Percentiles rank a stretch among this genome's conserved stretches.
Evolutionary conservation across 2,888 invertebrate genomes (phyloP).

Genomic region (Rhogogaster chlorosoma): DNA sequence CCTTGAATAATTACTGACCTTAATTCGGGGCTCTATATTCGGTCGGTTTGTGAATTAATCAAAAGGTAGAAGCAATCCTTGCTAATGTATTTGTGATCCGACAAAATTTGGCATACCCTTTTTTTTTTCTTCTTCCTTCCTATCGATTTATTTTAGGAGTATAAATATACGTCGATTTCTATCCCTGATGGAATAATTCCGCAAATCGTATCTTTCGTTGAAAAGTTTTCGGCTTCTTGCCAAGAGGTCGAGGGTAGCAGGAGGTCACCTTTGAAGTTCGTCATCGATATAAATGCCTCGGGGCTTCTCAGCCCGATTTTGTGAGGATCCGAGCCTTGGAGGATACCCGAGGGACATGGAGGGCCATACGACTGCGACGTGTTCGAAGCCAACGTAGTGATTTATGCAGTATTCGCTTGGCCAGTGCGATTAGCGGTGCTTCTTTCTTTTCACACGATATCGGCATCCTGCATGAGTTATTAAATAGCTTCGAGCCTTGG

Average conservation of each 20-base stretch:
- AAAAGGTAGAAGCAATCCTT: neutral
- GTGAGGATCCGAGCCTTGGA: neutral
- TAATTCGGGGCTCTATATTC: neutral
- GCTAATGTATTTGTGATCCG: neutral
- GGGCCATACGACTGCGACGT: slow-evolving; percentile 45
- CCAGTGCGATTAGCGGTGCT: slow-evolving; percentile 42
- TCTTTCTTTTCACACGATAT: neutral
- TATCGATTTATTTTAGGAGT: neutral
- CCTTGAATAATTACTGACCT: neutral
- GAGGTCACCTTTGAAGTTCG: slow-evolving; percentile 47
- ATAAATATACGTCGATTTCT: neutral
- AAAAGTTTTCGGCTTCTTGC: slow-evolving; percentile 37
- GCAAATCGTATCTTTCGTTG: neutral
- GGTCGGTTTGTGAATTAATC: neutral
- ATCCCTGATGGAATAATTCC: slow-evolving; percentile 7
- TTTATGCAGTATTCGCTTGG: slow-evolving; percentile 44
- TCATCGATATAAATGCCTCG: slow-evolving; percentile 47
- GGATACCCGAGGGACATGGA: slow-evolving; percentile 27
- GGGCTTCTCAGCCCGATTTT: slow-evolving; percentile 35
- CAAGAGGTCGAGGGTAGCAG: slow-evolving; percentile 27
- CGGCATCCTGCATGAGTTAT: neutral
- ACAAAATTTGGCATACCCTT: neutral
- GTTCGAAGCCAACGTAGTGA: slow-evolving; percentile 45
- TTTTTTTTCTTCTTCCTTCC: neutral
- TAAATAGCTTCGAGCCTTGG: slow-evolving; percentile 11